Evolutionary conservation across 2,888 invertebrate species (phyloP).

Genomic region (Meliscaeva auricollis): DNA sequence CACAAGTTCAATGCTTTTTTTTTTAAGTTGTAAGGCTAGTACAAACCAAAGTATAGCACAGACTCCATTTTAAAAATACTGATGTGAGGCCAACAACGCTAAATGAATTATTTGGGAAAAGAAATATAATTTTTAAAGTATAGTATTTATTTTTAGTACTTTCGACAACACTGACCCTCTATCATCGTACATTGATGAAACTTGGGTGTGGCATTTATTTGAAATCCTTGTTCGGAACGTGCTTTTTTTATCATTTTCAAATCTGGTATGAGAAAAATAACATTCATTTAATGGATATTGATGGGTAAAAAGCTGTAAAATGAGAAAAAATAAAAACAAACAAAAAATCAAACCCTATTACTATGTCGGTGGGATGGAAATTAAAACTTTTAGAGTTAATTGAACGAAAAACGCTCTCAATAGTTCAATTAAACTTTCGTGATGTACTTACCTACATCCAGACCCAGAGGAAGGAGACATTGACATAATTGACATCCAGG

Average conservation of each 20-base stretch:
- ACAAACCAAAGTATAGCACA: no score
- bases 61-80: no score
- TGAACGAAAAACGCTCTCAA: not conserved
- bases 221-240: not conserved
- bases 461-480: not conserved
- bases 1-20: no score
- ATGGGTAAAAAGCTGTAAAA: not conserved
- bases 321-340: not conserved
- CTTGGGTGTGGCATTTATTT: conserved; percentile 1
- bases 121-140: no score
- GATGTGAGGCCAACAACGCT: no score
- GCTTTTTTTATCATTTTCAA: not conserved
- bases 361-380: not conserved
- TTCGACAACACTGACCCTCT: no score
- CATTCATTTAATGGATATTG: conserved; percentile 11
- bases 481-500: not conserved
- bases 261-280: not conserved
- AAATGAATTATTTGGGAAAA: no score
- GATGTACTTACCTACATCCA: no score
- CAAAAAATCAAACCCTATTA: not conserved
- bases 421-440: not conserved
- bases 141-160: no score
- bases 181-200: not conserved
- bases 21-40: no score
- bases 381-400: conserved; percentile 5